Conservation (phyloP, 2,888 invertebrate genomes). For the Ditula angustiorana region DNA sequence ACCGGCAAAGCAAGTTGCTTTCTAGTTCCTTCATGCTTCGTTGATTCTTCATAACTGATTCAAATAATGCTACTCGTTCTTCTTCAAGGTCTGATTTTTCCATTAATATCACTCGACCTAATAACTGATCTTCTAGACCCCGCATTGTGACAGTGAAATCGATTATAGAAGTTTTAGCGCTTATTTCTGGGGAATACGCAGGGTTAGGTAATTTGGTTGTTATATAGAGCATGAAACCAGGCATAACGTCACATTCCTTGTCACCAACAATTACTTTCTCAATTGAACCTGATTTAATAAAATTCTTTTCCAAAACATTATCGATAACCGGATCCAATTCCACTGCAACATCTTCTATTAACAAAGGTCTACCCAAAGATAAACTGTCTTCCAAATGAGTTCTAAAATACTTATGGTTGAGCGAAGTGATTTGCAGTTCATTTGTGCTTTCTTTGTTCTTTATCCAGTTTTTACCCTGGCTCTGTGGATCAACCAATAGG, state of each 20-base stretch:
- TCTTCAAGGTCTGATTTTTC: constrained; percentile 98
- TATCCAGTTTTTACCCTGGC: constrained; percentile 99
- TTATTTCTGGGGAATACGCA: constrained; percentile 98
- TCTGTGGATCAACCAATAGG: constrained; percentile 97
- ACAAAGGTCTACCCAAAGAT: constrained; percentile 93
- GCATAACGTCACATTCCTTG: constrained; percentile 98
- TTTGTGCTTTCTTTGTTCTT: constrained; percentile 96
- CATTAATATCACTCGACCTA: constrained; percentile 97
- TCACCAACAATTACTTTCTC: constrained; percentile 97
- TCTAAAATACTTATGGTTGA: constrained; percentile 98
- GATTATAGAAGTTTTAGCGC: constrained; percentile 98
- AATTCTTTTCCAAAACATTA: constrained; percentile 98
- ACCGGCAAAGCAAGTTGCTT: constrained; percentile 94
- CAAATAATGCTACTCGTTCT: constrained; percentile 96
- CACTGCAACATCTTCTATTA: constrained; percentile 97
- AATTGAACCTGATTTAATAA: constrained; percentile 98
- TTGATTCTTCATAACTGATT: constrained; percentile 98
- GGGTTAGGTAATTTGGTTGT: constrained; percentile 99
- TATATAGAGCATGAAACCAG: constrained; percentile 97
- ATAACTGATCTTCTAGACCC: constrained; percentile 97
- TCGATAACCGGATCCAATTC: constrained; percentile 98
- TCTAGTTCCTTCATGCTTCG: constrained; percentile 98
- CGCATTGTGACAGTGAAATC: constrained; percentile 99
- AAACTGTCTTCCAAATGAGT: constrained; percentile 95
- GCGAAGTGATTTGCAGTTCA: constrained; percentile 96